phyloP scores from a whole-genome alignment of 2,797 vertebrate species.

The Sebastiscus albofasciatus region DNA sequence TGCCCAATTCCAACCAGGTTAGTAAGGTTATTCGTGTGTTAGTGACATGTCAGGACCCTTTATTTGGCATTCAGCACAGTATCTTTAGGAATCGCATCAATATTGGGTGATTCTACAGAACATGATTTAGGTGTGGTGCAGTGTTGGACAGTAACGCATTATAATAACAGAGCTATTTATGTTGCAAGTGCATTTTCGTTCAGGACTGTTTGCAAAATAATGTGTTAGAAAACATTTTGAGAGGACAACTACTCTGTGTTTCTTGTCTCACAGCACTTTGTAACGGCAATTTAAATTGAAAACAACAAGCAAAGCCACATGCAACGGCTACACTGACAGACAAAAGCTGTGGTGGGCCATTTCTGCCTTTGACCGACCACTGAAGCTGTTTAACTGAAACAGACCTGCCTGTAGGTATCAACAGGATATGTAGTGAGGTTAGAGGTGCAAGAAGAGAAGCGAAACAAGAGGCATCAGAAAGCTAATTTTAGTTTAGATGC shows the following conservation, averaged over 20 bases:
- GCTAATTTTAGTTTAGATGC: rapidly evolving
- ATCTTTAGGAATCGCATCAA: too few species aligned
- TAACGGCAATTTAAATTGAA: background rate
- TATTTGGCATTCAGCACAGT: too few species aligned
- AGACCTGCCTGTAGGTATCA: background rate
- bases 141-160: too few species aligned
- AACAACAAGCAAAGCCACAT: background rate
- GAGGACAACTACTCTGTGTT: too few species aligned
- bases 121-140: too few species aligned
- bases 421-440: background rate
- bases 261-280: background rate
- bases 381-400: slow-evolving; percentile 13
- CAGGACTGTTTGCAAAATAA: too few species aligned
- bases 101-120: too few species aligned
- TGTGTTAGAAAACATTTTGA: too few species aligned
- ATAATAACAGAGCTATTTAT: too few species aligned
- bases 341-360: background rate
- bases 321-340: slow-evolving; percentile 3
- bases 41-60: too few species aligned
- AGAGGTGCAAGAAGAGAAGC: background rate
- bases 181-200: too few species aligned
- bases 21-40: too few species aligned
- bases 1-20: rapidly evolving
- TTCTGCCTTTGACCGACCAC: slow-evolving; percentile 18
- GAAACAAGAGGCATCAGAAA: background rate